Base-by-base conservation (phyloP, 1,140 invertebrate species). In the Heliconius melpomene region DNA sequence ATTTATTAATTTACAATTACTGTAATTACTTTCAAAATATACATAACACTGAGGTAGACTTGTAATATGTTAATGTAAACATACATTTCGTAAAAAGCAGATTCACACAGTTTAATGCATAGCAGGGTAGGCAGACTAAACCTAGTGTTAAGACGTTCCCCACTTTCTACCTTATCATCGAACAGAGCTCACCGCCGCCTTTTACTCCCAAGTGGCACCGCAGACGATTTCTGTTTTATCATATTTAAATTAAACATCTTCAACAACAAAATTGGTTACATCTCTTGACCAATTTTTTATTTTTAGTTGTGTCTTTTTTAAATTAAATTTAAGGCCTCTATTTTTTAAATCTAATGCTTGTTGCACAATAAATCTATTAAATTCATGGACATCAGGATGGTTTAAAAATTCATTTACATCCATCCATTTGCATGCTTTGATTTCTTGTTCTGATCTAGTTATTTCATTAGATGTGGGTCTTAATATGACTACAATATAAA, bases 361-460 rank as follows among this genome's bases (percentile, higher is more conserved):
- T 79, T 92, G 90, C 8, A 97, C 95, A 87, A 97, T 95, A 84
- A 96, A 95, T 79, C 95, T 95, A 91, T 98, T 98, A 60, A 96
- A 96, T 79, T 97, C 95, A 86, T 97, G 96, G 5, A 98, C 96
- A 85, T 97, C 90, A 32, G 97, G 96, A 95, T 98, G 96, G 71
- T 95, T 91, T 38, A 97, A 85, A 90, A 96, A 98, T 84, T 98
- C 97, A 70, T 96, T 95, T 36, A 98, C 94, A 86, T 96, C 96
- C 97, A 98, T 98, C 98, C 98, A 99, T 85, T 95, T 88, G 81
- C 97, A 97, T 29, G 96, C 96, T 7, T 95, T 95, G 60, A 98
- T 97, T 95, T 99, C 98, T 78, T 95, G 93, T 6, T 96, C 95
- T 87, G 97, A 98, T 86, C 96, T 96, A 46, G 92, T 94, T 29